Percentiles rank a stretch among this genome's conserved stretches.
These are phyloP conservation scores for Drosophila falleni DNA, from an alignment of 2,888 invertebrate genomes.

Conservation along the genomic window DNA sequence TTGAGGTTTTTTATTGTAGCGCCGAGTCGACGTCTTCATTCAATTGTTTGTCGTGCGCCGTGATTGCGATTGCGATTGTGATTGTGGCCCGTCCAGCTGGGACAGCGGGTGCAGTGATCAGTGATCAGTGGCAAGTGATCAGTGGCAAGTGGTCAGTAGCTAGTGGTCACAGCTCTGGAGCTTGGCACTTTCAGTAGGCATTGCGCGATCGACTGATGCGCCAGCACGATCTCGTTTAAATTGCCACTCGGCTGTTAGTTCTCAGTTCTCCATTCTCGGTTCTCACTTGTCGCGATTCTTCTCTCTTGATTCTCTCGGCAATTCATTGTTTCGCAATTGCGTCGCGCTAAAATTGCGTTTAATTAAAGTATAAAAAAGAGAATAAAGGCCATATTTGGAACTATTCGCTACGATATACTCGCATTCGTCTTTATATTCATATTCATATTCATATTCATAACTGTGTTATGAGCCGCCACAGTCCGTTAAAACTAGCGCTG, in stretches of 20 bases:
- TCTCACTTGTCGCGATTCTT: constrained; percentile 6
- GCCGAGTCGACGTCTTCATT: constrained; percentile 61
- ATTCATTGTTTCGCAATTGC: constrained; percentile 67
- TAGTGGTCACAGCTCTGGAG: constrained; percentile 10
- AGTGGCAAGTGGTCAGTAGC: not conserved
- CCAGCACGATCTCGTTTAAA: constrained; percentile 52
- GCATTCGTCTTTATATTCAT: constrained; percentile 1
- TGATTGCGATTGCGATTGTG: constrained; percentile 53
- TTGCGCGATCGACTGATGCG: constrained; percentile 80
- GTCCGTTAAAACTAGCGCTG: constrained; percentile 64
- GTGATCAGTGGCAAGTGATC: constrained; percentile 1
- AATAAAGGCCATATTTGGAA: constrained; percentile 64
- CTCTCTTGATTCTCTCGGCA: constrained; percentile 15
- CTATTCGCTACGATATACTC: constrained; percentile 15
- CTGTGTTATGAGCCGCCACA: constrained; percentile 64
- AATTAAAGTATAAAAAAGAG: constrained; percentile 76
- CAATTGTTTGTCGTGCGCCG: constrained; percentile 75
- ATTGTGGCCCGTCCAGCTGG: constrained; percentile 46
- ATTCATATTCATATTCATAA: constrained; percentile 22
- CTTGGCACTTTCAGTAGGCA: constrained; percentile 70
- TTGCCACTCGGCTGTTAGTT: constrained; percentile 13
- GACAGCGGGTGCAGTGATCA: constrained; percentile 41
- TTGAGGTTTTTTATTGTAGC: constrained; percentile 43
- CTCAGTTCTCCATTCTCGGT: constrained; percentile 3
- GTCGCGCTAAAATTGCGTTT: constrained; percentile 75